phyloP scores from a whole-genome alignment of 2,113 vertebrate species.

The Rutilus rutilus region DNA sequence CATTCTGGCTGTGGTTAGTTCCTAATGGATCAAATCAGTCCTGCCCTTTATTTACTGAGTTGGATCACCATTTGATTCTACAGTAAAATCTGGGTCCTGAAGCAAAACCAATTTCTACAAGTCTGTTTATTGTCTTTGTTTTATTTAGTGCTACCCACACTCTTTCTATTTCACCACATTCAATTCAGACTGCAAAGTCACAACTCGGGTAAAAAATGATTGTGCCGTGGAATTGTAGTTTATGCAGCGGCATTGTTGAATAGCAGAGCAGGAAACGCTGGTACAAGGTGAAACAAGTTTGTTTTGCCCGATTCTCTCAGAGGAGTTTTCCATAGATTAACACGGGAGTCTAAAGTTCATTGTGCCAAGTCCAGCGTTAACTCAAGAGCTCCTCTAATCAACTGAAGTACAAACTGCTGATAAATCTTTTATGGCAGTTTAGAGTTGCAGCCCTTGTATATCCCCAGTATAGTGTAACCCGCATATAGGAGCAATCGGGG shows the following conservation, averaged over 20 bases:
- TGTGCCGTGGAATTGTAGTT: background rate
- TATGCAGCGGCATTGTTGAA: background rate
- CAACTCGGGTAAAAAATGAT: background rate
- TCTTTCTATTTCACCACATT: conserved; percentile 8
- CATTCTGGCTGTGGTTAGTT: background rate
- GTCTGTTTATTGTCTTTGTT: conserved; percentile 4
- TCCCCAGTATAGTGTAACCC: conserved; percentile 39
- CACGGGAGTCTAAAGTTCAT: conserved; percentile 30
- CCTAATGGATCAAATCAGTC: background rate
- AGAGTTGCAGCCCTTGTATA: conserved; percentile 50
- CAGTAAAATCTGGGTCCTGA: background rate
- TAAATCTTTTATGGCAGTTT: conserved; percentile 55
- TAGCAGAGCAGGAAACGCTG: background rate
- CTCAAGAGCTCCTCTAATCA: conserved; percentile 52
- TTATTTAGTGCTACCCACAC: background rate
- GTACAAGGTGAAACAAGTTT: conserved; percentile 18
- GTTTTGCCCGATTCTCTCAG: background rate
- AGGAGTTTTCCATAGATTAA: conserved; percentile 30
- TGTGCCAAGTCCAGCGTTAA: conserved; percentile 46
- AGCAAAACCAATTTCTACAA: background rate
- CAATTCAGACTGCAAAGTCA: background rate
- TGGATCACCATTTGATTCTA: background rate
- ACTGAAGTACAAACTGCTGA: conserved; percentile 51
- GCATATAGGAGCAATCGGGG: conserved; percentile 38
- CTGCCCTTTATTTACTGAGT: background rate